These are phyloP conservation scores for Blastomussa wellsi DNA, from an alignment of 92 coral and sea anemone genomes.

Conservation along the genomic window DNA sequence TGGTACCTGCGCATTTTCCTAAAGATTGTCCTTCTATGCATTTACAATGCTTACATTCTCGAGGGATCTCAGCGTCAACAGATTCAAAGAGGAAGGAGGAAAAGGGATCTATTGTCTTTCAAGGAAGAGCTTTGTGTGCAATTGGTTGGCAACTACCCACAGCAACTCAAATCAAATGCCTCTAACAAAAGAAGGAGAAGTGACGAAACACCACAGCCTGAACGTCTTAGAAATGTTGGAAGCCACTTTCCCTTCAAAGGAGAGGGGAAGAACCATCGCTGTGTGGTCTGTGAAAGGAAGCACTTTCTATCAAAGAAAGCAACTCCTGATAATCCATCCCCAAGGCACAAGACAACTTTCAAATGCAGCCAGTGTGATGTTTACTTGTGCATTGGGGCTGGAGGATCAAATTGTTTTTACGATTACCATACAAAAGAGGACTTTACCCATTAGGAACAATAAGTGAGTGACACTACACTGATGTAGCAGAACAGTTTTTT, in stretches of 20 bases:
- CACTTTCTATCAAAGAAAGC: conserved; percentile 19
- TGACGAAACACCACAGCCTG: conserved; percentile 28
- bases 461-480: not conserved
- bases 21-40: conserved; percentile 16
- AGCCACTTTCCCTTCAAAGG: conserved; percentile 33
- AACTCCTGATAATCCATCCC: conserved; percentile 13
- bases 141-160: conserved; percentile 9
- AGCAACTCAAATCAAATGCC: not conserved
- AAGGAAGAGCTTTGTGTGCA: conserved; percentile 39
- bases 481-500: conserved; percentile 6
- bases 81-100: conserved; percentile 30
- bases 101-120: conserved; percentile 42
- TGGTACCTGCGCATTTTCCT: conserved; percentile 24
- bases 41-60: conserved; percentile 33
- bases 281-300: conserved; percentile 31
- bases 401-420: conserved; percentile 36
- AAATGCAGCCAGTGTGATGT: conserved; percentile 35
- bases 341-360: conserved; percentile 38
- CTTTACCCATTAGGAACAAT: conserved; percentile 8
- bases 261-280: conserved; percentile 14
- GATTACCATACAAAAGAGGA: conserved; percentile 47
- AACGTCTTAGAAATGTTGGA: conserved; percentile 11
- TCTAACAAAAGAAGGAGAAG: conserved; percentile 26
- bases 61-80: conserved; percentile 26
- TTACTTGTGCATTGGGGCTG: conserved; percentile 47